A percentile compares a stretch with the other conserved stretches of the same genome.
Evolutionary conservation across 2,113 vertebrate genomes (phyloP).

Genomic region (Dasyornis broadbenti): DNA sequence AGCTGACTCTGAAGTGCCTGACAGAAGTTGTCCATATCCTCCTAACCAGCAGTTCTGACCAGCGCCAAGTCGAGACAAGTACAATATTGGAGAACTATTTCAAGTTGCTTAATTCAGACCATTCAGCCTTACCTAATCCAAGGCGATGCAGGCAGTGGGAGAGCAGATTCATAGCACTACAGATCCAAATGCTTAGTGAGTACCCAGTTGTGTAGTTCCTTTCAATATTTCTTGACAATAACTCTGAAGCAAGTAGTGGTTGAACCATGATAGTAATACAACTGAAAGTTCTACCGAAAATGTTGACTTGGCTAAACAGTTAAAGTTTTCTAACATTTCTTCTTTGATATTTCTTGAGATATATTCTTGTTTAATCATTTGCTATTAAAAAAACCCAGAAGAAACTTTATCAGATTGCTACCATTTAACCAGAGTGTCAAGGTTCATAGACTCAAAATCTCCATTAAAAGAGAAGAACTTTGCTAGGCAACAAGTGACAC

Average conservation of each 20-base stretch:
- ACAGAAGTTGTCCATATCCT: conserved; percentile 94
- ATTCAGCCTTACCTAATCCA: conserved; percentile 77
- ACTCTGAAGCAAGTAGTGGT: neutral
- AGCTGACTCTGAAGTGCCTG: conserved; percentile 91
- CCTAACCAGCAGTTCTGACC: conserved; percentile 92
- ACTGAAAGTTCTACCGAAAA: neutral
- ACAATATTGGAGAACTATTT: conserved; percentile 95
- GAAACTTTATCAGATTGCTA: neutral
- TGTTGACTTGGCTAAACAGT: neutral
- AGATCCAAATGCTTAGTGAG: conserved; percentile 95
- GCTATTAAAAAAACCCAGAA: neutral
- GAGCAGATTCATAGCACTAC: conserved; percentile 87
- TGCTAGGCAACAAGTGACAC: neutral
- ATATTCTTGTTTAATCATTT: neutral
- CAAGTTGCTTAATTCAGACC: conserved; percentile 95
- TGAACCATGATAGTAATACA: neutral
- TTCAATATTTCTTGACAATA: neutral
- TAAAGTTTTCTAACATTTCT: neutral
- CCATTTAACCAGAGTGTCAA: neutral
- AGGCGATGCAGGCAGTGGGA: conserved; percentile 85
- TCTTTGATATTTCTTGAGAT: neutral
- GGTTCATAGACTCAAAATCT: neutral
- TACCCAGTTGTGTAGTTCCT: neutral
- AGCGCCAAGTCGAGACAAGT: conserved; percentile 94
- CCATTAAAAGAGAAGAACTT: neutral